Evolutionary conservation across 2,113 vertebrate genomes (phyloP), one percentile per base, ranked within the genome.

Genomic region (Vulpes ferrilata): DNA sequence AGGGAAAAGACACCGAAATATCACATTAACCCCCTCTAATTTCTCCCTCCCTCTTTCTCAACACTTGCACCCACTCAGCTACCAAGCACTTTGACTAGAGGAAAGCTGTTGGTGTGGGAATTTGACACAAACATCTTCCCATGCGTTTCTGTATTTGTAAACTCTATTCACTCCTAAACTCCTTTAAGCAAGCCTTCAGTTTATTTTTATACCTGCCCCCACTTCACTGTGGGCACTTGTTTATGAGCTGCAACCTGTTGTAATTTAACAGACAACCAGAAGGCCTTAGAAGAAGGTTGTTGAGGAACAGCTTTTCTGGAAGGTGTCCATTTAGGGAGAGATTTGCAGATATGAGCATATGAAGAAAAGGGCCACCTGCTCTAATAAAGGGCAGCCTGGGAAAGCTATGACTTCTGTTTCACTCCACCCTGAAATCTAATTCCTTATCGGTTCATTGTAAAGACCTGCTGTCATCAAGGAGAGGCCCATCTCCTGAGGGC

Each of bases 101-200:
- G 96, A 96, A 98, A 98, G 90, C 97, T 98, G 95, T 98, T 69
- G 38, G 80, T 92, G 95, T 96, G 97, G 88, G 85, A 93, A 92
- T 96, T 43, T 78, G 96, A 96, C 96, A 96, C 80, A 97, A 97
- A 97, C 96, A 96, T 97, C 94, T 94, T 87, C 79, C 96, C 96
- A 67, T 96, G 92, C 83, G 93, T 96, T 96, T 96, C 97, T 96
- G 88, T 97, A 98, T 98, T 97, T 97, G 97, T 98, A 97, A 97
- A 96, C 96, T 96, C 97, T 35, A 5, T 95, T 94, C 76, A 16
- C 53, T 62, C 85, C 95, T 67, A 80, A 97, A 88, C 53, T 86
- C 4, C 96, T 97, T 97, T 79, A 83, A 96, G 86, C 92, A 53
- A 95, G 96, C 55, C 76, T 93, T 73, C 22, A 0, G 78, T 93